Base-by-base conservation (phyloP, 2,888 invertebrate species). In the Latrodectus elegans region DNA sequence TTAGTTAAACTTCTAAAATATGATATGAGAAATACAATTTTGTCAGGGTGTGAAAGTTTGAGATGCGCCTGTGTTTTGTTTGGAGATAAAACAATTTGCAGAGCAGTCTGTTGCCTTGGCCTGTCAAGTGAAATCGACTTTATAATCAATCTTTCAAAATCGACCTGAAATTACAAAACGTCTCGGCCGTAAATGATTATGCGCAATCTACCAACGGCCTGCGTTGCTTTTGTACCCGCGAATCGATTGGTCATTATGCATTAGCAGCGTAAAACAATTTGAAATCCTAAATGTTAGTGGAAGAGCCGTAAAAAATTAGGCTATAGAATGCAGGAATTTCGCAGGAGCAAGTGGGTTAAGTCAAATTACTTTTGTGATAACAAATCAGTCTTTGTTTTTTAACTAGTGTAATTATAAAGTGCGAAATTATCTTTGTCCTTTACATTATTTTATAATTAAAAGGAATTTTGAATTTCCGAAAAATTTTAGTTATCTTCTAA, bases 111-210 rank as follows among this genome's bases (percentile, higher is more conserved):
- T 22, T 60, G 52, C 72, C 70, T 73, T 55, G 51, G 68, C 60
- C 53, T 75, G 85, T 85, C 85, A 75, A 22, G 52, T 55, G 26
- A 15, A 71, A 86, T 86, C 86, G 86, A 81, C 86, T 68, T 86
- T 76, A 80, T 80, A 80, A 86, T 86, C 80, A 75, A 70, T 86
- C 86, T 80, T 65, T 74, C 17, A 70, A 55, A 75, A 86, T 86
- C 80, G 80, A 86, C 75, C 76, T 55, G 38, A 64, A 80, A 76
- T 86, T 82, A 17, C 73, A 79, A 79, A 78, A 70, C 55, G 78
- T 9, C 60, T 26, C 38, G 49, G 74, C 67, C 67, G 71, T 70
- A 86, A 86, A 86, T 67, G 75, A 75, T 86, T 86, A 81, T 55
- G 71, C 73, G 67, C 78, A 76, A 83, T 83, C 83, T 70, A 70